phyloP scores from a whole-genome alignment of 92 coral and sea anemone species.

The Palythoa grandiflora region DNA sequence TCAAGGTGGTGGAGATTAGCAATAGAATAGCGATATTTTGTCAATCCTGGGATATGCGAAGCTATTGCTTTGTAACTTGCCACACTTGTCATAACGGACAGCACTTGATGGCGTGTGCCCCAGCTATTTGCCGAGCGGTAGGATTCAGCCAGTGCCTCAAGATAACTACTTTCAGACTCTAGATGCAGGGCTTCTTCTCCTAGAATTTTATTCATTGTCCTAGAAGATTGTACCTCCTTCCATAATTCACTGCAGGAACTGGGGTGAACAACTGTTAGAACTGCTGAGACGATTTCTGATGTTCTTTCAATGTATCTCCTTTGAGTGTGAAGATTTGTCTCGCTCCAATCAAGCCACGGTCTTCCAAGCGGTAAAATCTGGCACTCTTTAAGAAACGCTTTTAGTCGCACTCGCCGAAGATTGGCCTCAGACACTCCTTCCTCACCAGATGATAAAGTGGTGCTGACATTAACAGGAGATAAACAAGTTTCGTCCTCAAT shows the following conservation, averaged over 20 bases:
- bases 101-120: no score
- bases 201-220: neutral
- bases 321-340: conserved; percentile 52
- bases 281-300: conserved; percentile 31
- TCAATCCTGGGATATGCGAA: no score
- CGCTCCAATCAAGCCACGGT: conserved; percentile 54
- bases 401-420: conserved; percentile 23
- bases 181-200: no score
- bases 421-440: neutral
- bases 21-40: no score
- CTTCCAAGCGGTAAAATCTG: conserved; percentile 43
- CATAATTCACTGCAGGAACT: conserved; percentile 36
- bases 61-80: no score
- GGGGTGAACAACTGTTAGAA: conserved; percentile 38
- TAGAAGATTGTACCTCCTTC: conserved; percentile 40
- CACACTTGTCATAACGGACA: no score
- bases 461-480: conserved; percentile 29
- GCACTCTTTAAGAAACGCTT: conserved; percentile 30
- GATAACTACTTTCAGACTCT: no score
- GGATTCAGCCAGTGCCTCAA: no score
- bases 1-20: no score
- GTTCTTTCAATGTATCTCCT: conserved; percentile 49
- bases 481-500: conserved; percentile 34
- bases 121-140: no score
- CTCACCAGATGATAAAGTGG: conserved; percentile 22